Evolutionary conservation across 2,797 vertebrate species (phyloP), one percentile per base, ranked within the genome.

Genomic region (Alcedo atthis): DNA sequence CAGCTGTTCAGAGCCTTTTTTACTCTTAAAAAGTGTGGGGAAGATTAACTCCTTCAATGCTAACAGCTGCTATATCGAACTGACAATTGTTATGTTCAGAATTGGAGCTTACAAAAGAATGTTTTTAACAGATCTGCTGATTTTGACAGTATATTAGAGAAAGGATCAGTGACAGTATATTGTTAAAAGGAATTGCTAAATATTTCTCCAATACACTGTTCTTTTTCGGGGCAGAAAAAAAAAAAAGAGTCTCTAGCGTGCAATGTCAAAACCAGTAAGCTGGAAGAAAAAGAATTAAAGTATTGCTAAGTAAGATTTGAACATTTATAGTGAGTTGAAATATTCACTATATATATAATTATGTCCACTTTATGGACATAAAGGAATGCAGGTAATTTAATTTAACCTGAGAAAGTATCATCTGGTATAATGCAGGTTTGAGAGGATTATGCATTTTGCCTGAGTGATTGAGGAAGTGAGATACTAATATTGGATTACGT

Each of bases 1-100:
- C 97, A 97, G 96, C 97, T 97, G 96, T 96, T 98, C 95, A 95
- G 86, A 96, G 94, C 93, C 93, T 95, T 85, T 96, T 97, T 95
- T 93, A 64, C 64, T 92, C 93, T 80, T 94, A 48, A 87, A 94
- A 89, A 79, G 93, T 95, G 77, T 32, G 81, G 89, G 88, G 70
- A 96, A 92, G 93, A 82, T 97, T 98, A 97, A 97, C 89, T 96
- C 95, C 89, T 96, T 94, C 93, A 81, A 35, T 95, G 81, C 91
- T 96, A 91, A 94, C 96, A 86, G 63, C 32, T 95, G 70, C 61
- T 79, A 42, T 85, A 78, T 85, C 85, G 67, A 94, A 94, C 19
- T 85, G 79, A 91, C 51, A 81, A 55, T 46, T 25, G 61, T 53
- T 80, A 11, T 20, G 8, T 83, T 73, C 48, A 51, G 17, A 43